Evolutionary conservation across 2,113 vertebrate species (phyloP), one percentile per base, ranked within the genome.

Genomic region (Trachemys scripta): DNA sequence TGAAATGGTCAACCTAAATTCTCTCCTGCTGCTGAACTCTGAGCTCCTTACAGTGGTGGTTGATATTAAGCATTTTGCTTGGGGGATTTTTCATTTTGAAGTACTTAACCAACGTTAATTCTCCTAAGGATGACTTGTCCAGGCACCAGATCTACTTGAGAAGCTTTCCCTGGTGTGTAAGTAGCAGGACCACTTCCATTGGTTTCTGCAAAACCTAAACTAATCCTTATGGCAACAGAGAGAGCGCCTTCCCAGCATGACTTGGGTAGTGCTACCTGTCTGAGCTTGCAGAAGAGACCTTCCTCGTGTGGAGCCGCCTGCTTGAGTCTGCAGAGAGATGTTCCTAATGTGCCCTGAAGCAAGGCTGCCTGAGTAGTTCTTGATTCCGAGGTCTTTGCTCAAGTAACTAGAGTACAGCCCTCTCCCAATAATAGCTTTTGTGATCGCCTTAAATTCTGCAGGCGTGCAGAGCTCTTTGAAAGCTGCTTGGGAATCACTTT

Each of bases 1-100:
- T 90, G 90, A 90, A 85, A 85, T 87, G 97, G 95, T 85, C 95
- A 90, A 56, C 19, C 87, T 29, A 29, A 85, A 72, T 57, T 89
- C 84, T 51, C 25, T 54, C 45, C 69, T 45, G 82, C 51, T 56
- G 80, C 85, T 1, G 75, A 76, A 86, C 11, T 38, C 90, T 4
- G 14, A 17, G 79, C 29, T 2, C 42, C 35, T 62, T 29, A 82
- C 27, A 1, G 54, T 13, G 42, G 7, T 2, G 65, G 91, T 2
- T 9, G 87, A 82, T 35, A 1, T n/a, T 0, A 24, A 6, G 35
- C 0, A 0, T 13, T 72, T 84, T 14, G 1, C 19, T 1, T 53
- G 2, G 6, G 45, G 86, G 75, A 35, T 81, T 27, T 83, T 53
- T 31, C 7, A 0, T 81, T 87, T 50, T 81, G 38, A 8, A 5